phyloP scores from a whole-genome alignment of 1,140 invertebrate genomes.

The Myzus persicae region DNA sequence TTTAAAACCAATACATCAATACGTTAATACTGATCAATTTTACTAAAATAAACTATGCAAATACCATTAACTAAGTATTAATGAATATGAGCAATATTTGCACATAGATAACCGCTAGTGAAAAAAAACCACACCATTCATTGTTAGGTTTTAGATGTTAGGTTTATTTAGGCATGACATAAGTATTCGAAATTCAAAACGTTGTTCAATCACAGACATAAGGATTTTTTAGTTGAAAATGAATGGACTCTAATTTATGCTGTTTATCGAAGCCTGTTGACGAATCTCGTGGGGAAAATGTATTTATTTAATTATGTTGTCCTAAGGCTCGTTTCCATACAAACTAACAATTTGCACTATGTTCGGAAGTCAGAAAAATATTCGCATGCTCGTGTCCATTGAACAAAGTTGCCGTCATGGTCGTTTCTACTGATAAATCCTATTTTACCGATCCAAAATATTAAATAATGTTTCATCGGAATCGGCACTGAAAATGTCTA shows the following conservation, averaged over 20 bases:
- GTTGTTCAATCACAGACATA: background rate
- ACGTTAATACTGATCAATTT: background rate
- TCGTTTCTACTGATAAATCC: background rate
- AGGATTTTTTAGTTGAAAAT: background rate
- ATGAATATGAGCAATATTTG: slow-evolving; percentile 5
- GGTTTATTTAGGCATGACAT: background rate
- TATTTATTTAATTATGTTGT: background rate
- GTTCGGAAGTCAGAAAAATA: background rate
- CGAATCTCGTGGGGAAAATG: background rate
- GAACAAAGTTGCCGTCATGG: background rate
- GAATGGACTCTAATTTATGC: background rate
- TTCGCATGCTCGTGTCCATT: background rate
- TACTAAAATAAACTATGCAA: background rate
- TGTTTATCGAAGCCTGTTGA: background rate
- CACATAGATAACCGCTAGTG: background rate
- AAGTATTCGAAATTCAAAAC: background rate
- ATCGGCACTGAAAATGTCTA: background rate
- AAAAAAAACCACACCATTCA: background rate
- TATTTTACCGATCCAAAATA: background rate
- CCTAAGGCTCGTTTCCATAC: background rate
- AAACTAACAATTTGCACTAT: background rate
- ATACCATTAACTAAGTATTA: background rate
- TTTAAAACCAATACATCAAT: background rate
- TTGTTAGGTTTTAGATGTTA: slow-evolving; percentile 21
- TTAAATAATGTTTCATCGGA: background rate